Conservation (phyloP, 2,888 invertebrate species). For the Cinara cedri region DNA sequence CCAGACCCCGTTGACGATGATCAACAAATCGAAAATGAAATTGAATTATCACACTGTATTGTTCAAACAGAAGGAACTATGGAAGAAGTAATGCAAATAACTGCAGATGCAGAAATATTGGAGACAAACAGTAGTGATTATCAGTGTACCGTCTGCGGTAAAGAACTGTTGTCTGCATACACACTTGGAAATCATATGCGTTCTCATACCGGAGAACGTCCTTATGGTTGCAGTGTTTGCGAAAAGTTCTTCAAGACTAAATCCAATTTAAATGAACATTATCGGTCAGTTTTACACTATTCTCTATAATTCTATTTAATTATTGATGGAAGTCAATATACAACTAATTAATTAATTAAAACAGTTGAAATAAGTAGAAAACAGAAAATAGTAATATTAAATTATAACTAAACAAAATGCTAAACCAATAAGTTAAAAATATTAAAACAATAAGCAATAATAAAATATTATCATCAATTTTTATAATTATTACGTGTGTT, state of each 20-base stretch:
- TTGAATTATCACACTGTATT: constrained; percentile 39
- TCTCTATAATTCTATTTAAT: neutral
- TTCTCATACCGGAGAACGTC: constrained; percentile 89
- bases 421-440: no score
- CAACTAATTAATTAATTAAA: no score
- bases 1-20: constrained; percentile 5
- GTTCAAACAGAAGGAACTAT: constrained; percentile 41
- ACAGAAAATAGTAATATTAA: no score
- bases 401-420: no score
- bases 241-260: constrained; percentile 53
- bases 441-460: no score
- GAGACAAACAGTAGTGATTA: constrained; percentile 11
- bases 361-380: no score
- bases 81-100: constrained; percentile 30
- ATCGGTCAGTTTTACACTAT: constrained; percentile 28
- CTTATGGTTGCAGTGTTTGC: constrained; percentile 65
- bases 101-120: neutral
- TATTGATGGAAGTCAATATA: no score
- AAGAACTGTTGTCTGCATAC: constrained; percentile 47
- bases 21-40: constrained; percentile 40
- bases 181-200: constrained; percentile 77
- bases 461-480: no score
- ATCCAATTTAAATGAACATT: constrained; percentile 51
- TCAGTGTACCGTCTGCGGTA: constrained; percentile 45
- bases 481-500: no score